A percentile compares a stretch with the other conserved stretches of the same genome.
Evolutionary conservation across 1,140 invertebrate species (phyloP).

Genomic region (Araneus ventricosus): DNA sequence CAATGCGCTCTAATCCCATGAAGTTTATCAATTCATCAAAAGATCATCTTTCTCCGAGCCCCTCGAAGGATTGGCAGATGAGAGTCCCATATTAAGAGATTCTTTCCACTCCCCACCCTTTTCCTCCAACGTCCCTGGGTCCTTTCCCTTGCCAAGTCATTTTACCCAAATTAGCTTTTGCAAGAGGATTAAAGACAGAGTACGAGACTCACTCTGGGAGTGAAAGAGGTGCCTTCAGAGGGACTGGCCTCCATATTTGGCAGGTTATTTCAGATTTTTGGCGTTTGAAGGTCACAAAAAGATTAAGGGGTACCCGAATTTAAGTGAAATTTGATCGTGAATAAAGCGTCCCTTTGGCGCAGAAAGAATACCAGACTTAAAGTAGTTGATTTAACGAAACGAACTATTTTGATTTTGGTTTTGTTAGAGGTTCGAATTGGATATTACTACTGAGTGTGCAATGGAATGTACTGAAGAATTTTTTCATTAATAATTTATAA

Average conservation of each 20-base stretch:
- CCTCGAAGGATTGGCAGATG: slow-evolving; percentile 21
- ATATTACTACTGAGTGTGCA: too few species aligned
- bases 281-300: background rate
- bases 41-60: slow-evolving; percentile 60
- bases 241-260: background rate
- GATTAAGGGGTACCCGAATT: background rate
- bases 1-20: slow-evolving; percentile 28
- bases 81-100: slow-evolving; percentile 40
- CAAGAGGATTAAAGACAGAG: slow-evolving; percentile 29
- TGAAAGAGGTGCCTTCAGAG: background rate
- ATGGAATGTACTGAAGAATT: too few species aligned
- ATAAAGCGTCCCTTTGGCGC: too few species aligned
- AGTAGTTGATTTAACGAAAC: too few species aligned
- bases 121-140: background rate
- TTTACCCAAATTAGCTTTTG: slow-evolving; percentile 58
- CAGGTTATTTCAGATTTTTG: slow-evolving; percentile 14
- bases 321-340: too few species aligned
- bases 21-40: slow-evolving; percentile 64
- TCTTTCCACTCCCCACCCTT: background rate
- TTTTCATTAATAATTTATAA: too few species aligned
- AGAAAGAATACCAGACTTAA: too few species aligned
- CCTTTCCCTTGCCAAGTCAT: slow-evolving; percentile 32
- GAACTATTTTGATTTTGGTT: too few species aligned
- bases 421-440: too few species aligned
- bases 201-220: background rate